A percentile compares a stretch with the other conserved stretches of the same genome.
phyloP scores from a whole-genome alignment of 1,140 invertebrate species.

The Habropoda laboriosa region DNA sequence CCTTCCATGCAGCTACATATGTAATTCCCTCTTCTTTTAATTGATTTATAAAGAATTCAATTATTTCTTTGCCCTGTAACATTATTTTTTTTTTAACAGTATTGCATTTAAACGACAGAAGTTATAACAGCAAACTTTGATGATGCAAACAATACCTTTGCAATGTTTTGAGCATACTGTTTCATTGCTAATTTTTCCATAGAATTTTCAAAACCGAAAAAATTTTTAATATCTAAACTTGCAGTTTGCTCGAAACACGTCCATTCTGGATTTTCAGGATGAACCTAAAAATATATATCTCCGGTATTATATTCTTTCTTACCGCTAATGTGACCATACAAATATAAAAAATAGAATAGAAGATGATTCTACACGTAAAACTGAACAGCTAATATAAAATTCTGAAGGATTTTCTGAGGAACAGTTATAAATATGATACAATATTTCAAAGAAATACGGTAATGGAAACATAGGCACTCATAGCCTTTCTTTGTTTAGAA shows the following conservation, averaged over 20 bases:
- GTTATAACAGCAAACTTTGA: background rate
- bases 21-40: slow-evolving; percentile 92
- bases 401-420: too few relatives aligned
- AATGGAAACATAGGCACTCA: too few relatives aligned
- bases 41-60: slow-evolving; percentile 94
- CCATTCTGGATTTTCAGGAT: slow-evolving; percentile 97
- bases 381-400: too few relatives aligned
- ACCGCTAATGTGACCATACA: too few relatives aligned
- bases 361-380: too few relatives aligned
- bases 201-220: slow-evolving; percentile 97
- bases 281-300: slow-evolving; percentile 85
- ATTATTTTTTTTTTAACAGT: background rate
- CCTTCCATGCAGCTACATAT: slow-evolving; percentile 84
- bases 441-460: too few relatives aligned
- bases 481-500: too few relatives aligned
- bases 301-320: too few relatives aligned
- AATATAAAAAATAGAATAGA: too few relatives aligned
- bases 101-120: slow-evolving; percentile 42
- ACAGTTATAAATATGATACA: too few relatives aligned
- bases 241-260: slow-evolving; percentile 98
- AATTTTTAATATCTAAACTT: slow-evolving; percentile 96
- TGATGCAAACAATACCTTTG: slow-evolving; percentile 85
- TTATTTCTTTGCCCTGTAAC: slow-evolving; percentile 95
- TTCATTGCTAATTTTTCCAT: slow-evolving; percentile 99
- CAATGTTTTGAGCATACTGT: slow-evolving; percentile 96